These are phyloP conservation scores for Montipora foliosa DNA, from an alignment of 64 coral and sea anemone species.

Conservation along the genomic window DNA sequence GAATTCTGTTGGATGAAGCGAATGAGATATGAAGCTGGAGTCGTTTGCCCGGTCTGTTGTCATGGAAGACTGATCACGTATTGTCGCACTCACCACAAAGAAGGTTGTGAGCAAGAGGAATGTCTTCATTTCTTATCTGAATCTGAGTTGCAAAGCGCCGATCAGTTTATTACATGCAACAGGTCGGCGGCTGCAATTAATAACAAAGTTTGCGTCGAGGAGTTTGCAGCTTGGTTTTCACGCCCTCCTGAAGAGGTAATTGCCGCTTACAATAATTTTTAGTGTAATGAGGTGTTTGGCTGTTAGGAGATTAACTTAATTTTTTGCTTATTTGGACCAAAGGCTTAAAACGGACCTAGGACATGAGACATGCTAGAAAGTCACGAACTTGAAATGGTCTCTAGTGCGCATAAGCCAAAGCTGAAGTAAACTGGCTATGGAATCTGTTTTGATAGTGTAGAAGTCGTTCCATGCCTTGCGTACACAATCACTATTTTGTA, in stretches of 20 bases:
- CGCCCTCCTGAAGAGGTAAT: neutral
- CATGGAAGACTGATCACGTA: neutral
- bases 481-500: too few species aligned
- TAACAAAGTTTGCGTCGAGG: neutral
- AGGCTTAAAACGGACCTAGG: too few species aligned
- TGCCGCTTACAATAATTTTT: neutral
- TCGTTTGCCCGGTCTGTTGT: conserved; percentile 25
- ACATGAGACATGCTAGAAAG: too few species aligned
- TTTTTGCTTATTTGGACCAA: neutral
- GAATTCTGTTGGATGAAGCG: conserved; percentile 33
- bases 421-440: too few species aligned
- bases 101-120: conserved; percentile 21
- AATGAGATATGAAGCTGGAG: conserved; percentile 4
- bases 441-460: too few species aligned
- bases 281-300: neutral
- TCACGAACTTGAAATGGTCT: too few species aligned
- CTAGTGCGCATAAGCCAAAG: too few species aligned
- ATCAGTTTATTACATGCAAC: neutral
- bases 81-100: neutral
- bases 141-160: neutral
- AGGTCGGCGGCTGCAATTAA: neutral
- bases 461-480: too few species aligned
- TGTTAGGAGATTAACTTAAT: neutral
- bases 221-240: conserved; percentile 35
- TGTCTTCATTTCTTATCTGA: conserved; percentile 39